Conservation (phyloP, 2,113 vertebrate species). For the Riparia riparia region DNA sequence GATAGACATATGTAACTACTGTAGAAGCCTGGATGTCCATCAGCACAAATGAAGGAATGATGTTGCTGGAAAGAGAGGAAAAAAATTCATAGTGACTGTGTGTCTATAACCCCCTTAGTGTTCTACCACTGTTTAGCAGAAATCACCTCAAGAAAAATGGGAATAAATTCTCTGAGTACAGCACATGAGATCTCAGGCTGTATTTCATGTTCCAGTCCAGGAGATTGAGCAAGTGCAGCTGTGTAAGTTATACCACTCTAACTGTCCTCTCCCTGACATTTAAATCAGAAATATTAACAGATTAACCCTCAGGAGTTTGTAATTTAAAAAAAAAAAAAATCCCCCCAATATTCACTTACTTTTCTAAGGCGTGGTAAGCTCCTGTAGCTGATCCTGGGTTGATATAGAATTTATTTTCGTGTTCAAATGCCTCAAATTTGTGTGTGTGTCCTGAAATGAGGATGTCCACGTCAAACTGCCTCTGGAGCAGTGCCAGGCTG, state of each 20-base stretch:
- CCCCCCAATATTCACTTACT: constrained; percentile 76
- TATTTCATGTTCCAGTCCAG: not conserved
- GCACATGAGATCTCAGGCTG: not conserved
- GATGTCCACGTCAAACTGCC: constrained; percentile 98
- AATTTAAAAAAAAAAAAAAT: not conserved
- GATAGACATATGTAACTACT: constrained; percentile 97
- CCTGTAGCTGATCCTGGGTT: constrained; percentile 99
- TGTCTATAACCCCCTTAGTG: not conserved
- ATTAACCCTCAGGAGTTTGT: not conserved
- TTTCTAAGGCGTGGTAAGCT: constrained; percentile 95
- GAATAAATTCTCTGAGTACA: not conserved
- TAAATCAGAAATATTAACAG: not conserved
- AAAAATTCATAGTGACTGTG: not conserved
- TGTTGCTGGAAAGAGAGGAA: constrained; percentile 84
- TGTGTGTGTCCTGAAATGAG: constrained; percentile 99
- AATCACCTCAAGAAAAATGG: not conserved
- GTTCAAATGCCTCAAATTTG: constrained; percentile 98
- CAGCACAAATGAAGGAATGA: constrained; percentile 97
- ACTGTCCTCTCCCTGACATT: not conserved
- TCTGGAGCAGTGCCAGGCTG: constrained; percentile 92
- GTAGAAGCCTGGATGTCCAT: constrained; percentile 99
- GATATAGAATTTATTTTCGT: constrained; percentile 99
- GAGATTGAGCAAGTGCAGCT: not conserved
- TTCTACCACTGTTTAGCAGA: not conserved
- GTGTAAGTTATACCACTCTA: not conserved